phyloP scores from a whole-genome alignment of 2,888 invertebrate species.

The Eledone cirrhosa region DNA sequence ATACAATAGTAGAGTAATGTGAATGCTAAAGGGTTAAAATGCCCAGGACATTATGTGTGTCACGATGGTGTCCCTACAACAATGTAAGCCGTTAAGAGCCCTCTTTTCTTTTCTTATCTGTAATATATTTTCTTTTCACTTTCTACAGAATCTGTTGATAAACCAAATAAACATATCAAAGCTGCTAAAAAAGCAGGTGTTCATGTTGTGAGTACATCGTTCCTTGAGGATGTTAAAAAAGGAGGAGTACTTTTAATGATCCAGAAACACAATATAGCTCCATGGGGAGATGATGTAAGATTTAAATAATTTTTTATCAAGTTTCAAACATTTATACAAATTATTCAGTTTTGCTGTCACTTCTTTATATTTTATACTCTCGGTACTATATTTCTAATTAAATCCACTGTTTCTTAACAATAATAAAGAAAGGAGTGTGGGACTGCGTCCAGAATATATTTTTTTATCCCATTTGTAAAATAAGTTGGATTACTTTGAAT shows the following conservation, averaged over 20 bases:
- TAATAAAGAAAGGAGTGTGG: too few relatives aligned
- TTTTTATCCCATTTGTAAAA: too few relatives aligned
- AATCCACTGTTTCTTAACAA: too few relatives aligned
- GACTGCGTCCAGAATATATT: too few relatives aligned
- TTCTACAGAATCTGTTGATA: conserved; percentile 74
- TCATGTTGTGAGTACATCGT: conserved; percentile 81
- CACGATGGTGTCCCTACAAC: too few relatives aligned
- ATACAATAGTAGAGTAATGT: too few relatives aligned
- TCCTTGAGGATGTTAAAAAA: conserved; percentile 72
- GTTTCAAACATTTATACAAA: background rate
- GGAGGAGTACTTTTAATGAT: conserved; percentile 74
- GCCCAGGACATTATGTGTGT: too few relatives aligned
- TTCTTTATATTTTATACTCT: background rate
- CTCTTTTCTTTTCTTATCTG: background rate
- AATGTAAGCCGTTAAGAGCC: too few relatives aligned
- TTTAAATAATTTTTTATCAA: background rate
- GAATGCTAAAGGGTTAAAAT: too few relatives aligned
- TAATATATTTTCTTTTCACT: conserved; percentile 7
- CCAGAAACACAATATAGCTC: conserved; percentile 78
- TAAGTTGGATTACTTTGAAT: too few relatives aligned
- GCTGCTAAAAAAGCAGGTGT: conserved; percentile 77
- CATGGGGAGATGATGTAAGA: conserved; percentile 83
- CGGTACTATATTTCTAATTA: too few relatives aligned
- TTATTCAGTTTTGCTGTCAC: background rate
- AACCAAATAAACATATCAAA: conserved; percentile 74